Percentiles rank a stretch among this genome's conserved stretches.
Evolutionary conservation across 2,888 invertebrate genomes (phyloP).

Genomic region (Unio pictorum): DNA sequence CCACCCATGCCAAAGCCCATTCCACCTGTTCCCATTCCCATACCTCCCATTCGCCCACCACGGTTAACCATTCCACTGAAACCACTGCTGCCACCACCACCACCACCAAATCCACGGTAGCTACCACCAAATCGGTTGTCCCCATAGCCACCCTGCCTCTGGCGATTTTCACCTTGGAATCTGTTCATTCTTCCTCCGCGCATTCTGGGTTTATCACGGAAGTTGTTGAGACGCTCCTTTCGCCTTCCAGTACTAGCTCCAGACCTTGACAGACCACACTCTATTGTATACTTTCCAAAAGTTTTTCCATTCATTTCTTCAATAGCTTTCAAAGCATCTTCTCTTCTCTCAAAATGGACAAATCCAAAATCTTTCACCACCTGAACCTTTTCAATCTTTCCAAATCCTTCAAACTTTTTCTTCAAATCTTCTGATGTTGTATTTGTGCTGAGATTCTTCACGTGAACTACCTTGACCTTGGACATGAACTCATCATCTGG

Average conservation of each 20-base stretch:
- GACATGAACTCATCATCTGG: slow-evolving; percentile 11
- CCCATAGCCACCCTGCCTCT: slow-evolving; percentile 5
- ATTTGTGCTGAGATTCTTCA: slow-evolving; percentile 18
- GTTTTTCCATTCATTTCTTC: slow-evolving; percentile 19
- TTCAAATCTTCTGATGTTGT: slow-evolving; percentile 22
- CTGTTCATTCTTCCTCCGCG: too few species aligned
- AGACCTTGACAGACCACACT: slow-evolving; percentile 21
- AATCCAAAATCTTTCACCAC: slow-evolving; percentile 34
- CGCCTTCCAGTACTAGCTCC: slow-evolving; percentile 7
- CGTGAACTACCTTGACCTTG: slow-evolving; percentile 23
- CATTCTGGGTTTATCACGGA: too few species aligned
- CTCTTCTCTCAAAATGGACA: slow-evolving; percentile 26
- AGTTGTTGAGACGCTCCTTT: too few species aligned
- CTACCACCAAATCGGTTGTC: not conserved
- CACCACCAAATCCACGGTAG: slow-evolving; percentile 1
- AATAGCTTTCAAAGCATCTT: slow-evolving; percentile 18
- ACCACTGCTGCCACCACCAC: not conserved
- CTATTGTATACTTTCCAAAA: slow-evolving; percentile 15
- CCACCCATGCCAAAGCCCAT: not conserved
- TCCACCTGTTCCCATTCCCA: not conserved
- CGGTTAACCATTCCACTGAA: not conserved
- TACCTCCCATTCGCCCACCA: not conserved
- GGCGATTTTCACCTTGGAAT: slow-evolving; percentile 9
- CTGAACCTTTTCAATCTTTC: slow-evolving; percentile 24
- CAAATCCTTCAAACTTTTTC: slow-evolving; percentile 25